Evolutionary conservation across 92 coral and sea anemone species (phyloP), one percentile per base, ranked within the genome.

Genomic region (Pocillopora meandrina): DNA sequence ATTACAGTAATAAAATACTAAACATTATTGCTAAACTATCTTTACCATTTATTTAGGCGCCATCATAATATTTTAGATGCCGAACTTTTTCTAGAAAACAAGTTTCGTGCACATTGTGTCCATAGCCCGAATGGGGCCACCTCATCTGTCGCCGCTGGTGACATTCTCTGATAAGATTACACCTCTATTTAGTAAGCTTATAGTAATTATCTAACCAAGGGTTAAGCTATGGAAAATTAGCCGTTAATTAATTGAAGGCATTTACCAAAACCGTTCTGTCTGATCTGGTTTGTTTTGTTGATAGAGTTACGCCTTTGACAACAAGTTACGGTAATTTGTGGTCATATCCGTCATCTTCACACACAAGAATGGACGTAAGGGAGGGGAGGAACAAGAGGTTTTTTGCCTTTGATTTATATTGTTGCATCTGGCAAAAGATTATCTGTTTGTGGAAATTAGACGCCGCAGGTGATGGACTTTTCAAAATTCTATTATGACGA

Each of bases 171-270:
- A 60, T 5, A 5, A 34, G 77, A 81, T 81, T 71, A 81, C 85
- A 81, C 17, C 60, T 36, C 14, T 81, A 59, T n/a, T 81, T 77
- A 81, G 66, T 17, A 26, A 71, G 56, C 60, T 70, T 71, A 56
- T 34, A 71, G 35, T 59, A 56, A 69, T 21, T 9, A 36, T 21
- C 66, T 69, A 34, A 19, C 74, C 36, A 20, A 10, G 75, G 74
- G 75, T 69, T 67, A 67, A 80, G 61, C 68, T 71, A 14, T 36
- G 70, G 31, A 18, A 65, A 71, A 71, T 81, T 81, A 70, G 69
- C 77, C 49, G 68, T 21, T 81, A 81, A 81, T 71, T 81, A 70
- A 71, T 81, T 35, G 75, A 81, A 36, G 26, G 77, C 42, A 56
- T 42, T 70, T 13, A 69, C 63, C 47, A 17, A 70, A 13, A 34